Percentiles rank a stretch among this genome's conserved stretches.
Conservation (phyloP, 2,888 invertebrate species). For the Zygogramma bicolorata region DNA sequence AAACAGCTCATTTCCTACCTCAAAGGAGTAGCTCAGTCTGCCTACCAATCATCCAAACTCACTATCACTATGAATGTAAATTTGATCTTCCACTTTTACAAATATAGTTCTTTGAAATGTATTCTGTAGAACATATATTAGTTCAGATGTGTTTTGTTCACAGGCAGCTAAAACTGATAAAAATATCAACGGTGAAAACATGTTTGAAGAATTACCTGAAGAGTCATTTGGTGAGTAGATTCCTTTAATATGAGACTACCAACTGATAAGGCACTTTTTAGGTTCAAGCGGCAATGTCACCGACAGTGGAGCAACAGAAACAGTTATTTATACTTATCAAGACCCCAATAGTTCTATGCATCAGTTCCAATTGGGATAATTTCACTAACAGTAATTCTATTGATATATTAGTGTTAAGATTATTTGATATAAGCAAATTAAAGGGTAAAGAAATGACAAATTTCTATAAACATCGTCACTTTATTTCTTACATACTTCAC, state of each 20-base stretch:
- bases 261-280: too few relatives aligned
- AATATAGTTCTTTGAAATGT: too few relatives aligned
- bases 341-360: conserved; percentile 63
- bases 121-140: too few relatives aligned
- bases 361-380: conserved; percentile 61
- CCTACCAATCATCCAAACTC: too few relatives aligned
- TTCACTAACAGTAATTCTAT: too few relatives aligned
- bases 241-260: too few relatives aligned
- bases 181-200: conserved; percentile 64
- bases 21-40: too few relatives aligned
- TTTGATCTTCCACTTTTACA: too few relatives aligned
- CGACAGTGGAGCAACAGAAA: conserved; percentile 65
- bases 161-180: conserved; percentile 72
- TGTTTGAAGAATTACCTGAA: conserved; percentile 69
- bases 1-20: too few relatives aligned
- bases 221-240: conserved; percentile 67
- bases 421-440: not conserved
- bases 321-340: conserved; percentile 70
- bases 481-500: not conserved
- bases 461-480: conserved; percentile 4
- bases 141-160: too few relatives aligned
- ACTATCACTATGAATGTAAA: too few relatives aligned
- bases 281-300: conserved; percentile 63
- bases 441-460: not conserved
- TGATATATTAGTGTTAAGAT: too few relatives aligned